Evolutionary conservation across 2,113 vertebrate species (phyloP).

Genomic region (Uria lomvia): DNA sequence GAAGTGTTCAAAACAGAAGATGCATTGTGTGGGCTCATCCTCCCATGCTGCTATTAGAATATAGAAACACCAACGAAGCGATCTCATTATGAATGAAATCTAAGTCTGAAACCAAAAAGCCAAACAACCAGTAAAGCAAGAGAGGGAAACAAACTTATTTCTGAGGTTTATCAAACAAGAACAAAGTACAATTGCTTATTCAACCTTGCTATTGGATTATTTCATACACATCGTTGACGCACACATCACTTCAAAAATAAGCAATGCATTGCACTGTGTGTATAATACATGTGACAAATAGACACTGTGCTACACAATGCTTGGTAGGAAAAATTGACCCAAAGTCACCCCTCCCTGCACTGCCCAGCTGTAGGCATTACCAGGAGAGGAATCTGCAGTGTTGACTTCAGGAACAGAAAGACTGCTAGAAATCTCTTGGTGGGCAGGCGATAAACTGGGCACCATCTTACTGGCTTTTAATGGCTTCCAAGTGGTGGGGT

Average conservation of each 20-base stretch:
- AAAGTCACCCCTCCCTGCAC: neutral
- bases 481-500: neutral
- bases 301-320: neutral
- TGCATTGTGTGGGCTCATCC: constrained; percentile 9
- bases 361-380: neutral
- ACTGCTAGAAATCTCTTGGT: too few relatives aligned
- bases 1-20: constrained; percentile 12
- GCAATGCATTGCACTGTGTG: neutral
- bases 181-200: neutral
- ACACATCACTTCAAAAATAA: neutral
- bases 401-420: neutral
- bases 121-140: neutral
- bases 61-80: neutral
- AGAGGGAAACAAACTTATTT: neutral
- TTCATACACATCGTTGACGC: neutral
- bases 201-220: neutral
- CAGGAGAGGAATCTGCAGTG: too few relatives aligned
- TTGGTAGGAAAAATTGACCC: neutral
- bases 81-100: constrained; percentile 22
- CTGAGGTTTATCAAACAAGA: neutral
- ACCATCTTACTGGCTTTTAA: neutral
- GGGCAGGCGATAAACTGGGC: neutral
- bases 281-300: neutral
- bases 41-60: neutral
- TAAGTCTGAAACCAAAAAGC: constrained; percentile 18